Conservation (phyloP, 2,113 vertebrate species). For the Halcyon malimbica region DNA sequence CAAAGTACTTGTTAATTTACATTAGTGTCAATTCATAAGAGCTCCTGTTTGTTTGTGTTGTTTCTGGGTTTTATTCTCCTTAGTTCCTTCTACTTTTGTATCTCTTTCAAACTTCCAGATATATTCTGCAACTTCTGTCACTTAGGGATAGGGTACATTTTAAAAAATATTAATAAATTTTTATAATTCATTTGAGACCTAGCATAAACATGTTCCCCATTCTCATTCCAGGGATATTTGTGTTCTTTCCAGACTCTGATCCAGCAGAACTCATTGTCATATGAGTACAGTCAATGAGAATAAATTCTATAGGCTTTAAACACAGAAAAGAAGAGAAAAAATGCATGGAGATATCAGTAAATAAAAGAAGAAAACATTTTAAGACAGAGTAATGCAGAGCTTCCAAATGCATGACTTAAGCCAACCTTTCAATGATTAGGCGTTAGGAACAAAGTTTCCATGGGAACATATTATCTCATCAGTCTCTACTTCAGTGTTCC, state of each 20-base stretch:
- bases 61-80: background rate
- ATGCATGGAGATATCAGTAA: background rate
- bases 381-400: background rate
- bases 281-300: background rate
- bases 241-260: background rate
- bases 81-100: background rate
- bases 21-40: background rate
- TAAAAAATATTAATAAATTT: background rate
- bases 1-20: background rate
- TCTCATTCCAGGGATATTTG: background rate
- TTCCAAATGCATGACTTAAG: conserved; percentile 22
- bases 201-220: background rate
- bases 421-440: conserved; percentile 41
- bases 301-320: background rate
- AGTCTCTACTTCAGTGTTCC: conserved; percentile 34
- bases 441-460: conserved; percentile 36
- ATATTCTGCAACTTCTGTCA: background rate
- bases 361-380: background rate
- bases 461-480: conserved; percentile 50
- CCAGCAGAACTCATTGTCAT: background rate
- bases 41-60: background rate
- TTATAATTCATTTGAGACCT: background rate
- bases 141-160: background rate
- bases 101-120: background rate
- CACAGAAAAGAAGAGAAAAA: background rate